Evolutionary conservation across 2,113 vertebrate genomes (phyloP).

Genomic region (Agapornis roseicollis): DNA sequence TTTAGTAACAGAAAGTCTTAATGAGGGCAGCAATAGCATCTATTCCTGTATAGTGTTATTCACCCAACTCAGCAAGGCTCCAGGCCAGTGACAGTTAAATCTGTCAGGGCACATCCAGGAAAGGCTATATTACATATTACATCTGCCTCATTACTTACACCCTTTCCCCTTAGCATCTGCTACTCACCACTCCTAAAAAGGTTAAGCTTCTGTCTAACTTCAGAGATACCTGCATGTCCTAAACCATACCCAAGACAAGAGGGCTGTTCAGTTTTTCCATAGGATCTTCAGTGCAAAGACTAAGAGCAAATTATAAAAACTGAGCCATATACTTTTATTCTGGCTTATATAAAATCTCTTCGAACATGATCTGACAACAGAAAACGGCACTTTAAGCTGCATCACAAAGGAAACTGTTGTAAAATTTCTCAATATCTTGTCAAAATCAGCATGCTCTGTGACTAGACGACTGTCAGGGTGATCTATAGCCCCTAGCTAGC

Average conservation of each 20-base stretch:
- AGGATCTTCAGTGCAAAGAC: not conserved
- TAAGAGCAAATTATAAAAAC: not conserved
- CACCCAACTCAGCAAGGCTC: not conserved
- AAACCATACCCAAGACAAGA: not conserved
- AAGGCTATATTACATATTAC: not conserved
- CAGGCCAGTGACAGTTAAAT: not conserved
- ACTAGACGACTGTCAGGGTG: conserved; percentile 84
- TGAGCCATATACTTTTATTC: not conserved
- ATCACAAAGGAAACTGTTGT: conserved; percentile 40
- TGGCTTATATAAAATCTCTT: not conserved
- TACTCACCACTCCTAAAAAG: not conserved
- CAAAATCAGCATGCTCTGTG: conserved; percentile 75
- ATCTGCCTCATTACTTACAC: not conserved
- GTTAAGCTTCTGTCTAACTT: not conserved
- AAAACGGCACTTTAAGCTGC: not conserved
- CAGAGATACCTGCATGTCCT: not conserved
- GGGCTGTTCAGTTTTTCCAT: not conserved
- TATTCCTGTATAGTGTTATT: not conserved
- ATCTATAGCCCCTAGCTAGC: conserved; percentile 81
- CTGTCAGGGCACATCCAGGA: not conserved
- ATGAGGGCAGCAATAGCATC: not conserved
- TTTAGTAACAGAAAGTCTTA: not conserved
- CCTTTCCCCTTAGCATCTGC: not conserved
- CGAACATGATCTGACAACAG: not conserved
- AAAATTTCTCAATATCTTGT: conserved; percentile 72